Percentiles rank a stretch among this genome's conserved stretches.
Conservation (phyloP, 64 coral and sea anemone genomes). For the Montipora capricornis region DNA sequence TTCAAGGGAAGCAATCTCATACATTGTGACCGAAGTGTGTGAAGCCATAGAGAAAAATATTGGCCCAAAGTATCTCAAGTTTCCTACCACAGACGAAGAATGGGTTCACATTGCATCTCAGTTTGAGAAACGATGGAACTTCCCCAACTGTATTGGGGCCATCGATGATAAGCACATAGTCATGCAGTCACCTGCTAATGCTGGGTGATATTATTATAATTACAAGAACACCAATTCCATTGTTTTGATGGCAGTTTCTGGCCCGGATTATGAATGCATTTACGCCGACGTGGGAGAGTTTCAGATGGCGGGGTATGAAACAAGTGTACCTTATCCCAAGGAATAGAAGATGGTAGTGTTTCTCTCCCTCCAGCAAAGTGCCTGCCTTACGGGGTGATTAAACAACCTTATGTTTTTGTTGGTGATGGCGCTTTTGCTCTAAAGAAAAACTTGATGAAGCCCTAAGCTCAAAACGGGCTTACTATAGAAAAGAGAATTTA, state of each 20-base stretch:
- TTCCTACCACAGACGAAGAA: not conserved
- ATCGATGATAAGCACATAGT: slow-evolving; percentile 20
- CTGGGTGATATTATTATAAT: slow-evolving; percentile 19
- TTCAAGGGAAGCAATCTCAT: not conserved
- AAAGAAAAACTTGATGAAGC: slow-evolving; percentile 18
- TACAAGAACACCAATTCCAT: slow-evolving; percentile 14
- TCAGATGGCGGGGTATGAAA: slow-evolving; percentile 33
- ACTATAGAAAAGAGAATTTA: slow-evolving; percentile 29
- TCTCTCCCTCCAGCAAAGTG: slow-evolving; percentile 28
- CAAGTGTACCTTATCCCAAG: slow-evolving; percentile 24
- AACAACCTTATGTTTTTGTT: slow-evolving; percentile 39
- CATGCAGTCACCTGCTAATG: not conserved
- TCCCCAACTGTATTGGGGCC: slow-evolving; percentile 21
- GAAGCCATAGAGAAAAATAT: not conserved
- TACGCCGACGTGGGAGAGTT: slow-evolving; percentile 18
- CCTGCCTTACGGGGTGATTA: slow-evolving; percentile 18
- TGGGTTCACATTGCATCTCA: not conserved
- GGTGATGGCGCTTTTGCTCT: slow-evolving; percentile 16
- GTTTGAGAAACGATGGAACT: slow-evolving; percentile 14
- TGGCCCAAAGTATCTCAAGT: slow-evolving; percentile 23
- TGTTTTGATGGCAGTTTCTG: slow-evolving; percentile 23
- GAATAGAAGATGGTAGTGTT: slow-evolving; percentile 24
- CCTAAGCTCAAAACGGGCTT: slow-evolving; percentile 16
- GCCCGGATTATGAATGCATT: not conserved
- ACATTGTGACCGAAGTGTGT: slow-evolving; percentile 1